Conservation (phyloP, 2,113 vertebrate genomes). For the Chamaetylas fuelleborni region DNA sequence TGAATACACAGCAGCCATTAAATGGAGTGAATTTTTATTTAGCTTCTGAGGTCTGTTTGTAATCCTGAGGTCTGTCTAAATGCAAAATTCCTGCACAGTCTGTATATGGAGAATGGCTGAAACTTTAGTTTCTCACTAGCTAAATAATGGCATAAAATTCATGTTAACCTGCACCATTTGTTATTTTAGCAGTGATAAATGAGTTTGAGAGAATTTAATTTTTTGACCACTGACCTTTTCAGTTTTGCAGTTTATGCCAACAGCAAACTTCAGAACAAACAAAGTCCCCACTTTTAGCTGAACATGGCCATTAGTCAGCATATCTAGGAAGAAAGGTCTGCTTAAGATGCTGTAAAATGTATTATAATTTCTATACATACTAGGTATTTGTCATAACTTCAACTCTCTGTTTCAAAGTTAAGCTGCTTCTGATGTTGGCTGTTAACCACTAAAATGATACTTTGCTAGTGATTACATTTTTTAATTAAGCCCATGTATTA, state of each 20-base stretch:
- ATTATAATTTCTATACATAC: slow-evolving; percentile 32
- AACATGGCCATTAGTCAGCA: background rate
- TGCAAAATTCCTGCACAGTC: background rate
- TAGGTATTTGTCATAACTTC: slow-evolving; percentile 62
- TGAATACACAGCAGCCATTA: background rate
- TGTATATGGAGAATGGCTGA: background rate
- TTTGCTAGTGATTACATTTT: slow-evolving; percentile 76
- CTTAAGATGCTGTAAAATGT: slow-evolving; percentile 51
- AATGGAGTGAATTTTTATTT: background rate
- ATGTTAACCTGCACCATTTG: background rate
- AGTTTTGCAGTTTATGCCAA: slow-evolving; percentile 18
- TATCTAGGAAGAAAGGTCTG: slow-evolving; percentile 40
- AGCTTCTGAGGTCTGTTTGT: background rate
- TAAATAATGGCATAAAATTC: slow-evolving; percentile 21
- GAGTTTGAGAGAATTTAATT: slow-evolving; percentile 3
- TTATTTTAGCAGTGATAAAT: slow-evolving; percentile 44
- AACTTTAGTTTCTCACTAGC: background rate
- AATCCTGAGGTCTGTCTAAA: background rate
- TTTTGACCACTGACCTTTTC: slow-evolving; percentile 41
- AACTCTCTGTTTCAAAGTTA: slow-evolving; percentile 52
- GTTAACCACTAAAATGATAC: slow-evolving; percentile 68
- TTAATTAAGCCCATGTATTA: slow-evolving; percentile 73
- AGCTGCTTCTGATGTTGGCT: slow-evolving; percentile 60
- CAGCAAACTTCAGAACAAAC: background rate
- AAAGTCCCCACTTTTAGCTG: background rate